Percentiles rank a stretch among this genome's conserved stretches.
Evolutionary conservation across 2,113 vertebrate genomes (phyloP).

Genomic region (Pseudorasbora parva): DNA sequence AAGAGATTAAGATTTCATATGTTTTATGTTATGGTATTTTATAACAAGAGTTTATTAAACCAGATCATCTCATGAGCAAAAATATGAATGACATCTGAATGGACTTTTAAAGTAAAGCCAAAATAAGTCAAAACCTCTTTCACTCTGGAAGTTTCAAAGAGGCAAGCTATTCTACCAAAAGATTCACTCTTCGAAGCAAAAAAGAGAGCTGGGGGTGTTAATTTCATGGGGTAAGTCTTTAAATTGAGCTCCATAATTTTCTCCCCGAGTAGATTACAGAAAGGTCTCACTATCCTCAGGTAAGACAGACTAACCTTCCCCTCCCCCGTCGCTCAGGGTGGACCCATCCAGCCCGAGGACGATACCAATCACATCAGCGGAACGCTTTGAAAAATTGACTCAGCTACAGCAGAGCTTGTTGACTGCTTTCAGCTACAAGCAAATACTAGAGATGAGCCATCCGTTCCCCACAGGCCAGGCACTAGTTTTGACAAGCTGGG

Average conservation of each 20-base stretch:
- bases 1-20: not conserved
- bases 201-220: conserved; percentile 79
- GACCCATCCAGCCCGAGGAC: conserved; percentile 60
- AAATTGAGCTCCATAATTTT: conserved; percentile 79
- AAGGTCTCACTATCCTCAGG: conserved; percentile 77
- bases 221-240: conserved; percentile 82
- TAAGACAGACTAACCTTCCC: conserved; percentile 60
- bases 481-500: conserved; percentile 25
- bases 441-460: conserved; percentile 42
- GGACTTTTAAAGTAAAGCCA: conserved; percentile 62
- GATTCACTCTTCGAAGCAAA: conserved; percentile 69
- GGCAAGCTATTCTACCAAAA: conserved; percentile 64
- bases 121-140: conserved; percentile 65
- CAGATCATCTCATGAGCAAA: not conserved
- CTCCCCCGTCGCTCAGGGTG: conserved; percentile 24
- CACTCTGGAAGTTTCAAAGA: conserved; percentile 73
- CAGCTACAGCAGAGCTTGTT: conserved; percentile 43
- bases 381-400: conserved; percentile 48
- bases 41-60: not conserved
- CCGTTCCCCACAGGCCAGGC: conserved; percentile 14
- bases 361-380: conserved; percentile 51
- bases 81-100: not conserved
- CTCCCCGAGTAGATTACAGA: conserved; percentile 76
- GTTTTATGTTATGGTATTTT: not conserved
- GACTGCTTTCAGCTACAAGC: conserved; percentile 42